Base-by-base conservation (phyloP, 2,797 vertebrate species). In the Pangasius djambal region DNA sequence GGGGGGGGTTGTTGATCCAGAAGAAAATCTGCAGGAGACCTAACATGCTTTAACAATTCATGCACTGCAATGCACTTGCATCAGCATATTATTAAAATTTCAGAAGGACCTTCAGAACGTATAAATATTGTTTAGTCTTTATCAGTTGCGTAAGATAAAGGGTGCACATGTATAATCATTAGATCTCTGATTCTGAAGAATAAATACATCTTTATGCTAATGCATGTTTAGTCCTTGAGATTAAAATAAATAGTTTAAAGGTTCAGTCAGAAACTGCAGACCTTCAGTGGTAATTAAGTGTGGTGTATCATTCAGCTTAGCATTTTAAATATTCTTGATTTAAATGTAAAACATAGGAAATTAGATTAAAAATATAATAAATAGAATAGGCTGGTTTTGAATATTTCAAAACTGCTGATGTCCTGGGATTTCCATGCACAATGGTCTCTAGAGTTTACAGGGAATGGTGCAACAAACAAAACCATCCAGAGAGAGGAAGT, bases 161-260 rank as follows among this genome's bases (percentile, higher is more conserved):
- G 6, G 25, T 83, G 59, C 59, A 40, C 37, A 63, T 6, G 57
- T 44, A 63, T 7, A 83, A 16, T n/a, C 81, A n/a, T 44, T 28
- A 83, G 34, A 83, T 63, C 22, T n/a, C 59, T 83, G 13, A n/a
- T 44, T 18, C 37, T n/a, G 57, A 63, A 44, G 37, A 63, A 83
- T 83, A 65, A 83, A 83, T 65, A 37, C 37, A 83, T 44, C 37
- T 1, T 63, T 40, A 83, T 83, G 57, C 79, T 82, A 61, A 82
- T 82, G 34, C 6, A 2, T 63, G 25, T 83, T 61, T 63, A 63
- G 34, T 83, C 79, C 57, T 61, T 83, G 57, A 63, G 37, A 61
- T 40, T 28, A 13, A 81, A 81, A 59, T 40, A 81, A 57, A 83
- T 37, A 82, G 31, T 83, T 83, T 63, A 83, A 63, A 83, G 34